Evolutionary conservation across 2,113 vertebrate species (phyloP), one percentile per base, ranked within the genome.

Genomic region (Phaethon lepturus): DNA sequence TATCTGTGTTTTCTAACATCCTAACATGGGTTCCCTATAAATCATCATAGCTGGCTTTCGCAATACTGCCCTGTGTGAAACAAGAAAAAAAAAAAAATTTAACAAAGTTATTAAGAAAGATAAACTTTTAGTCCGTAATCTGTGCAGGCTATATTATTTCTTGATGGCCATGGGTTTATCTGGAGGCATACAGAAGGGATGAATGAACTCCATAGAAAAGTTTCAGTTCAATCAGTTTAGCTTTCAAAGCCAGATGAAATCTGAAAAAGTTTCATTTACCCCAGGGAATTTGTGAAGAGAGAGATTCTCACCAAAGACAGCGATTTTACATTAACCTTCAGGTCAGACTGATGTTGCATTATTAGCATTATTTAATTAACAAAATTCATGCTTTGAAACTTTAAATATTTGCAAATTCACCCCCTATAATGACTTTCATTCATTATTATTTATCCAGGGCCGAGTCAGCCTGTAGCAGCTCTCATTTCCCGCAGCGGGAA

Each of bases 381-480:
- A 86, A 92, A 96, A 96, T 66, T 90, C 55, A 90, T 49, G 81
- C 89, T 94, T 82, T 81, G 73, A 97, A 94, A 93, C 94, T 91
- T 93, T 95, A 94, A 97, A 97, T 96, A 96, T 97, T 97, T 95
- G 86, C 89, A 94, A 96, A 97, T 95, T 91, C 77, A 82, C 31
- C n/a, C 93, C 71, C 74, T 63, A 28, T 97, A 96, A 95, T 85
- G 91, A 83, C 91, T 96, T 96, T 93, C 93, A 93, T 93, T 96
- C 93, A 80, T 93, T 95, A 83, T 93, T 97, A 96, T 97, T 97
- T 97, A 93, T 94, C 87, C 66, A 94, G 77, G 58, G 58, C 58
- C 1, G 7, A 90, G 89, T 93, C 81, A 91, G 72, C 80, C 94
- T 86, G 62, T 25, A 91, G 66, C 87, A 86, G 84, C 91, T 95